Base-by-base conservation (phyloP, 2,888 invertebrate genomes). In the Chromoteleia sp. region DNA sequence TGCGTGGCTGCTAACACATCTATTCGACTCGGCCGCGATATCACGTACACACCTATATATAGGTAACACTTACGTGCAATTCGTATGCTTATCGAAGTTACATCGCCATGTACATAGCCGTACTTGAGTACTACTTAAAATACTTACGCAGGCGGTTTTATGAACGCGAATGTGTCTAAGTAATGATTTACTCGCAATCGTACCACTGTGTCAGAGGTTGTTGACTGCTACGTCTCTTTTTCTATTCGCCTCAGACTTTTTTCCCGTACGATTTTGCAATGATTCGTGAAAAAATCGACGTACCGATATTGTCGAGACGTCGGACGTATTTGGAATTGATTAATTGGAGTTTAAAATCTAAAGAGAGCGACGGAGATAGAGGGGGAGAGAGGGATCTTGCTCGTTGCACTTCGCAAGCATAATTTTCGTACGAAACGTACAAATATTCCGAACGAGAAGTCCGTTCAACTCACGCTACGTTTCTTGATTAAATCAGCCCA, bases 81-180 rank as follows among this genome's bases (percentile, higher is more conserved):
- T 83, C 74, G 76, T 67, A 80, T 36, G 84, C 84, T 84, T 84
- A 84, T 84, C 84, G 41, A 73, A 75, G 73, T 67, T 80, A 70
- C 75, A 84, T 84, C 84, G 82, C 78, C 81, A 59, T 82, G 76
- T 82, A 82, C 81, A 52, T 59, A 78, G 73, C 58, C 78, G 78
- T 78, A 81, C 75, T 77, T 73, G 75, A 78, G 75, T 70, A 78
- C 84, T 81, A 82, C 76, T 84, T 76, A 81, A 84, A 81, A 82
- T 81, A 82, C 82, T 81, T 82, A 82, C 82, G 76, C 81, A 78
- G 68, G 82, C 81, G 76, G 80, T 71, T 82, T 83, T 82, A 73
- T 61, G 65, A 80, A 59, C 73, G 80, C 68, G 74, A 68, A 58
- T 77, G 52, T 74, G 80, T 65, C 79, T 70, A 68, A 77, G 77